Evolutionary conservation across 2,797 vertebrate species (phyloP), one percentile per base, ranked within the genome.

Genomic region (Hyperoplus lanceolatus): DNA sequence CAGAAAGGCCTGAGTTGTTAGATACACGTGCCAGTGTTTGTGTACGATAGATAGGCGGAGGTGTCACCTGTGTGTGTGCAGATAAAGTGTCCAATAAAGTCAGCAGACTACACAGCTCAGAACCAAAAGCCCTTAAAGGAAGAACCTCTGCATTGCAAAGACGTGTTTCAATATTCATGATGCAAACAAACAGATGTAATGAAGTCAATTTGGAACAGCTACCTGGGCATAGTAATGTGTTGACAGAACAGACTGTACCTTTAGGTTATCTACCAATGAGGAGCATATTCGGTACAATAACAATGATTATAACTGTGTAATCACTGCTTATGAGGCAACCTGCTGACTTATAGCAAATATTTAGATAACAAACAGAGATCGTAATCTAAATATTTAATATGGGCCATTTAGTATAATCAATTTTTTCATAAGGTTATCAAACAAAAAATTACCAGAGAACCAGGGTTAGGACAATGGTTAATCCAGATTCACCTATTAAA

Each of bases 11-110:
- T 65, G 55, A 55, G 56, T 18, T 68, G 82, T 38, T 79, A 8
- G 29, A 5, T 61, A 83, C 82, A 89, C 73, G 79, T 85, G 80
- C 63, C 63, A 36, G 48, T 87, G 75, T 91, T 88, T 90, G 85
- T 90, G 79, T 84, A 87, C 84, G 78, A 69, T 71, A 84, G 80
- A 84, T 77, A 85, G 75, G 73, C 75, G 45, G 39, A 39, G 80
- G 76, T 71, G 70, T 80, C 83, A 80, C 78, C 87, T 87, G 87
- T 75, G 75, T 68, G 54, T 81, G 75, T 16, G 46, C 21, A 79
- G 78, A 85, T 81, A 89, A 81, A 78, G 86, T 87, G 74, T 77
- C 80, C 86, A 89, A 89, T 91, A 83, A 74, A 77, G 61, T 50
- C 54, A 42, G 16, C 6, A 21, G 58, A 64, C 8, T 49, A 61